These are phyloP conservation scores for Xenopus tropicalis DNA, from an alignment of 2,113 vertebrate genomes.

Conservation along the genomic window UCB_Xtro_10.0 CM004445.2:120487001-120487500, in stretches of 20 bases:
- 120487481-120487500: too few species aligned
- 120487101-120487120: conserved; percentile 47
- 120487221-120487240: conserved; percentile 28
- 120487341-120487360: too few species aligned
- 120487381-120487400: too few species aligned
- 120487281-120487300: conserved; percentile 22
- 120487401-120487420: too few species aligned
- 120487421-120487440: too few species aligned
- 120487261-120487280: conserved; percentile 12
- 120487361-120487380: too few species aligned
- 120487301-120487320: conserved; percentile 3
- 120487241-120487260: conserved; percentile 24
- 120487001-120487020: conserved; percentile 40
- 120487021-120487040: conserved; percentile 43
- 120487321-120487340: background rate
- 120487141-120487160: conserved; percentile 42
- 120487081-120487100: conserved; percentile 47
- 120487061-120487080: conserved; percentile 43
- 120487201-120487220: conserved; percentile 33
- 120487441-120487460: too few species aligned
- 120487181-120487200: conserved; percentile 17
- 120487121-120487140: conserved; percentile 44
- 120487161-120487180: conserved; percentile 40
- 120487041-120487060: conserved; percentile 40
- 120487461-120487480: too few species aligned